A percentile compares a stretch with the other conserved stretches of the same genome.
These are phyloP conservation scores for Aelia acuminata DNA, from an alignment of 2,888 invertebrate species.

Conservation along the genomic window DNA sequence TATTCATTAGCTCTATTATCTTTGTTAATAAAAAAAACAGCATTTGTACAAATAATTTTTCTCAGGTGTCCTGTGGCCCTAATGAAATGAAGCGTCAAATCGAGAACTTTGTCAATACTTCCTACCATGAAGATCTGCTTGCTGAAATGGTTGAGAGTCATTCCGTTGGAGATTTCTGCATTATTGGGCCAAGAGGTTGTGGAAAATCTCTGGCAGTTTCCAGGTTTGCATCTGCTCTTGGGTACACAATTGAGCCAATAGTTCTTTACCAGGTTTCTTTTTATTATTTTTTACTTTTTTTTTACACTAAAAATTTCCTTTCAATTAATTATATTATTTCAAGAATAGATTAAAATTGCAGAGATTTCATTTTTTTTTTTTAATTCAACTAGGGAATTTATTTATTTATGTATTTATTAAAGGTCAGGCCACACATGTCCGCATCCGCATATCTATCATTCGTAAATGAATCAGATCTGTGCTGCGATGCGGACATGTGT, in stretches of 20 bases:
- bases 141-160: constrained; percentile 85
- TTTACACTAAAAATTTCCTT: neutral
- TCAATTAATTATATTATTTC: neutral
- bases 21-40: neutral
- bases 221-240: constrained; percentile 82
- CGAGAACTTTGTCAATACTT: constrained; percentile 77
- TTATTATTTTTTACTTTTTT: neutral
- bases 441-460: too few species aligned
- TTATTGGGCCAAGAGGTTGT: constrained; percentile 91
- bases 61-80: constrained; percentile 68
- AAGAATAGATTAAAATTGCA: neutral
- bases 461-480: too few species aligned
- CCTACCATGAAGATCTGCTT: constrained; percentile 84
- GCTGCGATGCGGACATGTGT: too few species aligned
- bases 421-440: too few species aligned
- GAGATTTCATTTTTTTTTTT: too few species aligned
- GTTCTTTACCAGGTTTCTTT: constrained; percentile 83
- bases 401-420: too few species aligned
- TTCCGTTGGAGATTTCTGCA: constrained; percentile 86
- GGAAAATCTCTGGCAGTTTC: constrained; percentile 89
- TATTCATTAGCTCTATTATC: neutral
- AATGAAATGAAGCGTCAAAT: constrained; percentile 55
- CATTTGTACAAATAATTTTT: neutral
- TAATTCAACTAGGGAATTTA: too few species aligned
- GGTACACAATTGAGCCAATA: constrained; percentile 88